These are phyloP conservation scores for Alces alces DNA, from an alignment of 2,113 vertebrate species.

Conservation along the genomic window DNA sequence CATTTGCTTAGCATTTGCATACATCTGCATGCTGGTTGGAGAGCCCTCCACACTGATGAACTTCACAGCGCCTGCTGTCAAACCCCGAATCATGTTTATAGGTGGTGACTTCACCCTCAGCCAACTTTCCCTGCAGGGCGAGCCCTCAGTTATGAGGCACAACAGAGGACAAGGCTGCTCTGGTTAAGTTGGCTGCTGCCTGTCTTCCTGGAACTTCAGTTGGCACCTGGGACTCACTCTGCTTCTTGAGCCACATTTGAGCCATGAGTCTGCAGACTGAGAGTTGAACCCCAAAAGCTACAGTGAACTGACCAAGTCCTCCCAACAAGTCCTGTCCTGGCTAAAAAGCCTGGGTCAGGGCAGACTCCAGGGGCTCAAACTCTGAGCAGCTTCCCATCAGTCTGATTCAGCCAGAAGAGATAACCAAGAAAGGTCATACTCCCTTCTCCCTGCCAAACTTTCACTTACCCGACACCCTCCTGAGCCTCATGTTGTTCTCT, in stretches of 20 bases:
- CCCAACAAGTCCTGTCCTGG: not conserved
- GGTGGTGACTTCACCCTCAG: not conserved
- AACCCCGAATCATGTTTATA: not conserved
- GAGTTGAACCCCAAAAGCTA: not conserved
- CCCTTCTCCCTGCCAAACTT: not conserved
- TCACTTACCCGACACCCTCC: not conserved
- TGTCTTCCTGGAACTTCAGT: not conserved
- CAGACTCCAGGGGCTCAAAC: not conserved
- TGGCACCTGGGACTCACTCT: not conserved
- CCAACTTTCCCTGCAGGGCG: not conserved
- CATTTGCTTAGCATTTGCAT: conserved; percentile 55
- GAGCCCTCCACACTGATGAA: conserved; percentile 29
- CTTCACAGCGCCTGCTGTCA: conserved; percentile 26
- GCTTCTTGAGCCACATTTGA: not conserved
- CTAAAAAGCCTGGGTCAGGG: not conserved
- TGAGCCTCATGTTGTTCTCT: not conserved
- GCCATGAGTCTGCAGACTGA: not conserved
- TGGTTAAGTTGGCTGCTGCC: not conserved
- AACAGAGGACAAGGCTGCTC: not conserved
- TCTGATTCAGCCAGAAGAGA: not conserved
- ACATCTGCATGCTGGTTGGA: conserved; percentile 26
- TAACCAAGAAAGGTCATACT: not conserved
- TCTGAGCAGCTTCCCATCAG: not conserved
- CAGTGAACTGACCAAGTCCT: not conserved
- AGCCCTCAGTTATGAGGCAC: not conserved